Percentiles rank a stretch among this genome's conserved stretches.
Evolutionary conservation across 2,797 vertebrate species (phyloP).

Genomic region (Sebastes taczanowskii): DNA sequence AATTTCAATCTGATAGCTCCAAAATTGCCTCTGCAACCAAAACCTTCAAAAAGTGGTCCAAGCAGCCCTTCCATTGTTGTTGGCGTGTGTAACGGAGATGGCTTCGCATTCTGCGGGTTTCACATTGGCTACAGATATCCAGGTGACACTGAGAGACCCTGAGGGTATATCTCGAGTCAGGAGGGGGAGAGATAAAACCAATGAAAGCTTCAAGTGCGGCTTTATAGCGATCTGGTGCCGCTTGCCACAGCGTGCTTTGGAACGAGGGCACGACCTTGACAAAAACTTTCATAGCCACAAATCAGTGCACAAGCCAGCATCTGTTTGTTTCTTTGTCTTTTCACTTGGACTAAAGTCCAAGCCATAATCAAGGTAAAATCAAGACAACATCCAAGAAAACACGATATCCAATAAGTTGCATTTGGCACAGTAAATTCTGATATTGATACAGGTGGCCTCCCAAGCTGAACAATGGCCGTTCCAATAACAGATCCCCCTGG

Average conservation of each 20-base stretch:
- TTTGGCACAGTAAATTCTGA: constrained; percentile 54
- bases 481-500: constrained; percentile 56
- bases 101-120: constrained; percentile 55
- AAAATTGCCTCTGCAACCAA: constrained; percentile 75
- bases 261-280: constrained; percentile 35
- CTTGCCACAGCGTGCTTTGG: constrained; percentile 30
- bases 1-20: constrained; percentile 82
- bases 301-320: constrained; percentile 9
- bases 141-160: constrained; percentile 49
- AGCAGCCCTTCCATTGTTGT: constrained; percentile 56
- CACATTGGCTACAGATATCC: constrained; percentile 54
- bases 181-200: constrained; percentile 20
- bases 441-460: constrained; percentile 67
- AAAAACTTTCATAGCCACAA: constrained; percentile 33
- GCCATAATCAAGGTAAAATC: constrained; percentile 34
- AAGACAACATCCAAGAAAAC: constrained; percentile 41
- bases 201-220: constrained; percentile 42
- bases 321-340: not conserved
- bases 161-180: constrained; percentile 45
- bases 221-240: constrained; percentile 40
- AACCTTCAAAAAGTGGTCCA: constrained; percentile 62
- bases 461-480: constrained; percentile 62
- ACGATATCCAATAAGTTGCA: constrained; percentile 49
- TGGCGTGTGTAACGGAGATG: constrained; percentile 60
- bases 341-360: constrained; percentile 1